Evolutionary conservation across 2,888 invertebrate species (phyloP).

Genomic region (Rapana venosa): DNA sequence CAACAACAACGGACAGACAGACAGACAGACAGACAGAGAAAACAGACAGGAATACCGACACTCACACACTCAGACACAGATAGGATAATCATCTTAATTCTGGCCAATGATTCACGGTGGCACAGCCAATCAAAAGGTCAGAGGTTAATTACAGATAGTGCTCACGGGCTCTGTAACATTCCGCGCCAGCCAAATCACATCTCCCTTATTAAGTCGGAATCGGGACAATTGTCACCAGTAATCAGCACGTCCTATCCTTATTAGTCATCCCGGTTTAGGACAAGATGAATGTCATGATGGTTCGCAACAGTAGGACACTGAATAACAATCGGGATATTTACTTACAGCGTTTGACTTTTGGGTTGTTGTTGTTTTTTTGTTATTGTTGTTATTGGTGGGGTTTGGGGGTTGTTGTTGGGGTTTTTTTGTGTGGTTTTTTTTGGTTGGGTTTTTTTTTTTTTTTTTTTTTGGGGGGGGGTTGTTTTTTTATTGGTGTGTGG

Average conservation of each 20-base stretch:
- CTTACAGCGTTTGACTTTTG: too few species aligned
- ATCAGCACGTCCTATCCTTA: background rate
- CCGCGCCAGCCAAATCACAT: background rate
- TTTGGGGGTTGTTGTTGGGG: too few species aligned
- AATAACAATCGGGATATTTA: too few species aligned
- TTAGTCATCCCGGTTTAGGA: background rate
- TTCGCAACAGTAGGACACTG: background rate
- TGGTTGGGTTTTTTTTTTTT: too few species aligned
- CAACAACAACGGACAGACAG: background rate
- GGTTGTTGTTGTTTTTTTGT: too few species aligned
- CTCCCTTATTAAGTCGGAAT: background rate
- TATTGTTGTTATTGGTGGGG: too few species aligned
- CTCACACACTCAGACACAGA: background rate
- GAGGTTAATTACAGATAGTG: background rate
- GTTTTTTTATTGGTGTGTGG: too few species aligned
- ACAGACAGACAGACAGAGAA: background rate
- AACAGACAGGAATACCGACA: background rate
- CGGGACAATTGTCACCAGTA: background rate
- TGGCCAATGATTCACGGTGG: background rate
- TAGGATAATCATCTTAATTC: background rate
- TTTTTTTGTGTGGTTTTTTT: too few species aligned
- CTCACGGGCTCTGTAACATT: background rate
- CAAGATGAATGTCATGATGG: slow-evolving; percentile 11
- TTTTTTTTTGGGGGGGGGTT: too few species aligned
- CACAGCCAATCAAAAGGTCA: background rate